phyloP scores from a whole-genome alignment of 2,113 vertebrate species.

The Merops nubicus region DNA sequence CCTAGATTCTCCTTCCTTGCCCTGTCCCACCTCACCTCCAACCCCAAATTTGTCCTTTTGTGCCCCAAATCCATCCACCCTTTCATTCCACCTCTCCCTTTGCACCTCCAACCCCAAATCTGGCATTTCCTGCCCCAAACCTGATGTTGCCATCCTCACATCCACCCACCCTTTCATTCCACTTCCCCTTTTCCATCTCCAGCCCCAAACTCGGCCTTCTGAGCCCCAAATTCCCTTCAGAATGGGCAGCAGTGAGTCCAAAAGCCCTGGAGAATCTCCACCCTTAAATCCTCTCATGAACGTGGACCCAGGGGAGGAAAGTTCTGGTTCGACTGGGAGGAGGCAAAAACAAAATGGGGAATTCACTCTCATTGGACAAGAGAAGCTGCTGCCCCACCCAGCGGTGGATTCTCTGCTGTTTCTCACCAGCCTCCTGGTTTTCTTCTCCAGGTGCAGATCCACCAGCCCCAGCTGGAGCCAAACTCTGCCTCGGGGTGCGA shows the following conservation, averaged over 20 bases:
- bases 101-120: neutral
- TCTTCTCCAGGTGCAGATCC: neutral
- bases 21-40: no score
- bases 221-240: neutral
- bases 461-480: accelerated
- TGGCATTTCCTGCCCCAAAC: neutral
- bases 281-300: accelerated
- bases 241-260: accelerated
- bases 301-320: no score
- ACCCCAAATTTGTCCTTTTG: neutral
- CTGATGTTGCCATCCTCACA: neutral
- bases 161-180: no score
- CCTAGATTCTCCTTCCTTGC: neutral
- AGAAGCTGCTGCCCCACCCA: no score
- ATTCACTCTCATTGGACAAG: accelerated
- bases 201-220: neutral
- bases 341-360: neutral
- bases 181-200: neutral
- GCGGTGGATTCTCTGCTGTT: neutral
- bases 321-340: accelerated
- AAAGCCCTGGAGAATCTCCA: neutral
- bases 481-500: neutral
- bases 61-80: accelerated
- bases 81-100: no score
- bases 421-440: neutral